Evolutionary conservation across 2,888 invertebrate genomes (phyloP).

Genomic region (Drosophila acutilabella): DNA sequence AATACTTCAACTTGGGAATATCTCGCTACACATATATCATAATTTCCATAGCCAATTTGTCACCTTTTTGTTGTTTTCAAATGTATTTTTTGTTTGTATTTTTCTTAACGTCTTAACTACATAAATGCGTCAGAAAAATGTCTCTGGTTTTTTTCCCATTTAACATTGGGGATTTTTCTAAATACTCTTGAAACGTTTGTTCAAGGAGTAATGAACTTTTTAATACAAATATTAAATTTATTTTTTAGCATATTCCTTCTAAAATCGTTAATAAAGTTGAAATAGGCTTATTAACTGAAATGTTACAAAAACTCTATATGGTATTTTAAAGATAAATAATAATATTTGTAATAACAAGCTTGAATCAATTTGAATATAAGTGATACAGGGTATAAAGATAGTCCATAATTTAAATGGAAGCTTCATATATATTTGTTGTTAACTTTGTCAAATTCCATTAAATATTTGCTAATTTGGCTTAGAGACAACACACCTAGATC

Average conservation of each 20-base stretch:
- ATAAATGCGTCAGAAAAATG: slow-evolving; percentile 22
- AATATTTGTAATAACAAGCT: too few relatives aligned
- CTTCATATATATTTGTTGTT: slow-evolving; percentile 3
- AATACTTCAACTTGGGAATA: background rate
- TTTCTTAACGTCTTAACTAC: background rate
- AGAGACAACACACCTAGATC: background rate
- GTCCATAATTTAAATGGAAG: background rate
- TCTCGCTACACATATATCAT: background rate
- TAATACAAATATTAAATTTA: background rate
- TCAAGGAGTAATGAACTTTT: background rate
- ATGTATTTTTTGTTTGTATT: background rate
- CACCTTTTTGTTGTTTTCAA: slow-evolving; percentile 15
- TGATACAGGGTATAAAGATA: slow-evolving; percentile 12
- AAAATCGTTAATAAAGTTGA: background rate
- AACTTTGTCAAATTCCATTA: slow-evolving; percentile 5
- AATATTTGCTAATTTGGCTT: slow-evolving; percentile 38
- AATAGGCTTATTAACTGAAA: too few relatives aligned
- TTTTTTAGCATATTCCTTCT: background rate
- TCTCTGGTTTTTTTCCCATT: slow-evolving; percentile 27
- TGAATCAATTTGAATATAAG: too few relatives aligned
- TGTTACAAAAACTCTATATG: too few relatives aligned
- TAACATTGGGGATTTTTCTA: background rate
- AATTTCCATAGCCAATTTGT: slow-evolving; percentile 1
- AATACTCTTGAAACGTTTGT: background rate
- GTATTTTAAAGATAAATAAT: too few relatives aligned